A percentile compares a stretch with the other conserved stretches of the same genome.
Conservation (phyloP, 2,888 invertebrate genomes). For the Nemapogon koenigi region DNA sequence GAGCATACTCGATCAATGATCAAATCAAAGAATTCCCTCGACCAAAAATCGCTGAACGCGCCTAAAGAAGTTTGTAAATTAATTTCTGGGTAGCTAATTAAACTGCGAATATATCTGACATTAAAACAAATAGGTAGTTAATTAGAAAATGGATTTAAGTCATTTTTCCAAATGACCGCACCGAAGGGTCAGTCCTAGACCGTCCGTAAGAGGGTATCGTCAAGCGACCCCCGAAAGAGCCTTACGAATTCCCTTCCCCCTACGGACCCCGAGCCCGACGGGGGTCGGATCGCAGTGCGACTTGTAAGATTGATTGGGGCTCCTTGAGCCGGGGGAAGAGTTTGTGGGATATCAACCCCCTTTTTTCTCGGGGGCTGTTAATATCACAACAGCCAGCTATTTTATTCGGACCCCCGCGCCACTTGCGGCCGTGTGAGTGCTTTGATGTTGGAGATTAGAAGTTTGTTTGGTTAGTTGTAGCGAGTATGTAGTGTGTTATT, state of each 20-base stretch:
- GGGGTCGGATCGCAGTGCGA: conserved; percentile 39
- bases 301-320: conserved; percentile 67
- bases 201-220: conserved; percentile 59
- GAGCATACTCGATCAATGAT: no score
- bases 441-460: conserved; percentile 56
- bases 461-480: conserved; percentile 27
- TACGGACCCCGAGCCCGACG: conserved; percentile 23
- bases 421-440: conserved; percentile 40
- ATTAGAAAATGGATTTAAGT: no score
- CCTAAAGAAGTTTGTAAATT: no score
- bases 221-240: conserved; percentile 45
- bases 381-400: conserved; percentile 56
- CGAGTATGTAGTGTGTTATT: conserved; percentile 1
- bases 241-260: conserved; percentile 19
- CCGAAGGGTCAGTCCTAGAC: conserved; percentile 50
- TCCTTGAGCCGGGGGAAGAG: conserved; percentile 63
- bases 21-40: no score
- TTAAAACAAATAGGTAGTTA: no score
- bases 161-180: conserved; percentile 21
- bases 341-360: conserved; percentile 50
- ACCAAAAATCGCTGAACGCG: no score
- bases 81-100: no score
- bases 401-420: conserved; percentile 35
- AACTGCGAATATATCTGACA: no score
- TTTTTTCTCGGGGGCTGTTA: conserved; percentile 50